Evolutionary conservation across 2,113 vertebrate species (phyloP).

Genomic region (Stegastes partitus): DNA sequence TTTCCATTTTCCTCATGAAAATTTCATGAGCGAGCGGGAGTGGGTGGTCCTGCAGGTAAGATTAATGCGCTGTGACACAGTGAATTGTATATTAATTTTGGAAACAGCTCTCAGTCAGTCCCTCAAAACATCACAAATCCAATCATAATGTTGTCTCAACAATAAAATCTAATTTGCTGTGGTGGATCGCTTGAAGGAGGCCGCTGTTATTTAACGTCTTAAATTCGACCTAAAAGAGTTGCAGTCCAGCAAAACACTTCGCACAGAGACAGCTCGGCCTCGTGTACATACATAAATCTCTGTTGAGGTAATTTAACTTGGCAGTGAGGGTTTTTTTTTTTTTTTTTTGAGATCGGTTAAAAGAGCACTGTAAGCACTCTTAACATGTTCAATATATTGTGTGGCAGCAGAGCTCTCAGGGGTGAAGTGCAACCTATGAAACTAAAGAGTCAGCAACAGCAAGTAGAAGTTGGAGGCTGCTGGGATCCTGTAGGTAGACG

Average conservation of each 20-base stretch:
- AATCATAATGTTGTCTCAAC: constrained; percentile 44
- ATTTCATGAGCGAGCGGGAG: not conserved
- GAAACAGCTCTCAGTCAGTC: constrained; percentile 23
- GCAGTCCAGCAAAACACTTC: constrained; percentile 43
- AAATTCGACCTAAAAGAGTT: constrained; percentile 58
- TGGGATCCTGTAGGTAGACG: constrained; percentile 69
- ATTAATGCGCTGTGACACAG: constrained; percentile 26
- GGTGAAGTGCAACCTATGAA: constrained; percentile 79
- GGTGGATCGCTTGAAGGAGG: constrained; percentile 41
- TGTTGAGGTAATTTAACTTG: constrained; percentile 72
- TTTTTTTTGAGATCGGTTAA: constrained; percentile 54
- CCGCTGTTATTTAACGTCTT: constrained; percentile 47
- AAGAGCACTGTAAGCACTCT: constrained; percentile 79
- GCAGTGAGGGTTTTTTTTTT: constrained; percentile 58
- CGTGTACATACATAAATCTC: constrained; percentile 69
- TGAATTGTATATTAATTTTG: constrained; percentile 28
- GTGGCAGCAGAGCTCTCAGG: constrained; percentile 78
- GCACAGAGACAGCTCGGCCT: constrained; percentile 45
- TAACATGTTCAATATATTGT: constrained; percentile 71
- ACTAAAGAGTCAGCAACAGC: constrained; percentile 81
- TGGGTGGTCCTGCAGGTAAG: constrained; percentile 17
- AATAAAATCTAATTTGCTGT: constrained; percentile 61
- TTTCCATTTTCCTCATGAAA: constrained; percentile 28
- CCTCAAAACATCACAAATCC: constrained; percentile 44
- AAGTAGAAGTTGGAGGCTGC: constrained; percentile 62